Conservation (phyloP, 1,140 invertebrate genomes). For the Nomia melanderi region DNA sequence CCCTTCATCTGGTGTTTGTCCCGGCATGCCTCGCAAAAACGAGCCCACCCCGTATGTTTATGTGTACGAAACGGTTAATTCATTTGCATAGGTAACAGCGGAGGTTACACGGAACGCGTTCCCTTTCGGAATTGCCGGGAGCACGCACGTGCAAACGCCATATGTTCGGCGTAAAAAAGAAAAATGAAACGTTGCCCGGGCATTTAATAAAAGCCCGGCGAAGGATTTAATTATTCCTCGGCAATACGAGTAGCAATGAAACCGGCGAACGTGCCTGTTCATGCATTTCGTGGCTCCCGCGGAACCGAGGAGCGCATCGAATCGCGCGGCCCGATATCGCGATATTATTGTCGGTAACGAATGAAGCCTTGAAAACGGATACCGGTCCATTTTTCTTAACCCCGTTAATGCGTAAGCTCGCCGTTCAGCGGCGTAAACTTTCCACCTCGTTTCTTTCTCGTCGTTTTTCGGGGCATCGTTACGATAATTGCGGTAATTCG, state of each 20-base stretch:
- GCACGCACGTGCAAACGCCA: constrained; percentile 7
- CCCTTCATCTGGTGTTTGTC: too few species aligned
- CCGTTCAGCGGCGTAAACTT: too few species aligned
- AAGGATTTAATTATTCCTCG: constrained; percentile 36
- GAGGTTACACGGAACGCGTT: constrained; percentile 21
- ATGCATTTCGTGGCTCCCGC: not conserved
- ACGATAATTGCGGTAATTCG: too few species aligned
- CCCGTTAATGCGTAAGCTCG: too few species aligned
- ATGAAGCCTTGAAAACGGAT: not conserved
- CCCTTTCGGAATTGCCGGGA: constrained; percentile 21
- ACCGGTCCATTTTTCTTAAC: not conserved
- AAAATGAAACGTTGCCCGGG: constrained; percentile 21
- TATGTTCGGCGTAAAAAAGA: constrained; percentile 23
- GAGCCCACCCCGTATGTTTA: constrained; percentile 9
- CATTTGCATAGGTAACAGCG: constrained; percentile 42
- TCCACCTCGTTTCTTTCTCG: too few species aligned
- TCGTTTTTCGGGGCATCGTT: too few species aligned
- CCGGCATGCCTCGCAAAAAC: constrained; percentile 1
- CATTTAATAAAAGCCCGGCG: constrained; percentile 30
- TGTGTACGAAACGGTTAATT: constrained; percentile 24
- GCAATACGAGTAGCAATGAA: not conserved
- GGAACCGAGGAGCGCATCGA: not conserved
- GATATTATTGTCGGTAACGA: not conserved
- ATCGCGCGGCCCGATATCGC: not conserved
- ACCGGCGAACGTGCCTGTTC: not conserved